Evolutionary conservation across 2,888 invertebrate genomes (phyloP), one percentile per base, ranked within the genome.

Genomic region (Trichopria drosophilae): DNA sequence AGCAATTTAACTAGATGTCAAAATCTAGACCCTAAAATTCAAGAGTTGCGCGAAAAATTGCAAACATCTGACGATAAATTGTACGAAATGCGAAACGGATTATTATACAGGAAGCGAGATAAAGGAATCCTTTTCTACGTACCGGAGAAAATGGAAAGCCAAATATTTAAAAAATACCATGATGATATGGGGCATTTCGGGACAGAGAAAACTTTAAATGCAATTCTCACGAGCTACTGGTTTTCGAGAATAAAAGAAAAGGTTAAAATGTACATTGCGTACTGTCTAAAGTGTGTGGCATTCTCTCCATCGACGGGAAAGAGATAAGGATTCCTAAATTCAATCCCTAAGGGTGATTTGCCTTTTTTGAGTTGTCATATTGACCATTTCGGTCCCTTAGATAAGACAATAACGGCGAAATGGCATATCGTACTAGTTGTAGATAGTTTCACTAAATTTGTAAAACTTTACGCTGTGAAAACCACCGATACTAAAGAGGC

Each of bases 311-410:
- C 15, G 6, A 22, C 22, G 15, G 46, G 37, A 9, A 45, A 45
- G 18, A 9, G 6, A 26, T 34, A 45, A 40, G 40, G 40, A 28
- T 40, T 40, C 28, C 12, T 42, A 12, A 10, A 42, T 18, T n/a
- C 12, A n/a, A n/a, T n/a, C n/a, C n/a, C n/a, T n/a, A n/a, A n/a
- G n/a, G n/a, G n/a, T n/a, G n/a, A n/a, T n/a, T n/a, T 24, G 16
- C 39, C 39, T 7, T 39, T 39, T 39, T 6, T 24, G 9, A 24
- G 15, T 3, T 39, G 7, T 15, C 59, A 62, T 16, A 47, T 60
- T n/a, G 59, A 62, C 15, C 57, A 59, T 28, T 53, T 45, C 4
- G 41, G 64, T 0, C 53, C 65, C 23, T 65, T 72, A 10, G 52
- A 60, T 10, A 56, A 57, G 5, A 31, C 6, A 19, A 3, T 35